phyloP scores from a whole-genome alignment of 2,113 vertebrate genomes.

The Nycticorax nycticorax region DNA sequence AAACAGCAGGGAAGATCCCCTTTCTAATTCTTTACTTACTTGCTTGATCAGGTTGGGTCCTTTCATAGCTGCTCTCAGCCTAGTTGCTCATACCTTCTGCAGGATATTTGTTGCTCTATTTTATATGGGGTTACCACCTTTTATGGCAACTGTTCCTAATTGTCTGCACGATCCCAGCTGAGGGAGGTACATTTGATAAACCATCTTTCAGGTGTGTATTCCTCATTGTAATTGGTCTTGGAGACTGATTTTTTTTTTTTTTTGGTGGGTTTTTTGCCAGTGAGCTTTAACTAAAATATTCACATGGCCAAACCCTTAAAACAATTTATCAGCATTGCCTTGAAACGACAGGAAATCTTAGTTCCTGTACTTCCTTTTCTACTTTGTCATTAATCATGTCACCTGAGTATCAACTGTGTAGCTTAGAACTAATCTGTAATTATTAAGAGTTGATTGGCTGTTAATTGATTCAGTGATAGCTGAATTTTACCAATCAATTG shows the following conservation, averaged over 20 bases:
- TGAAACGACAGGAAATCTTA: neutral
- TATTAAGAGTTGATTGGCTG: neutral
- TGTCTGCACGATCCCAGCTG: neutral
- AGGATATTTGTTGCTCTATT: neutral
- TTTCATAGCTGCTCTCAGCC: neutral
- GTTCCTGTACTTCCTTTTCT: neutral
- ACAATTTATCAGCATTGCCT: neutral
- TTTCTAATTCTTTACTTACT: rapidly evolving
- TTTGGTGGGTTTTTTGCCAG: neutral
- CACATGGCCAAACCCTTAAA: rapidly evolving
- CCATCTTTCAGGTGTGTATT: neutral
- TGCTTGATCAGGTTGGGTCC: too few species aligned
- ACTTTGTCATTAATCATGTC: neutral
- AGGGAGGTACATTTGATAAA: neutral
- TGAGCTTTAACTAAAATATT: neutral
- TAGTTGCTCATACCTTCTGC: too few species aligned
- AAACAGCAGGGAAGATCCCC: neutral
- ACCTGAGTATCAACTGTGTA: neutral
- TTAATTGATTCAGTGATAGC: neutral
- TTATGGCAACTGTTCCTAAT: neutral
- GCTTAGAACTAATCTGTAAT: neutral
- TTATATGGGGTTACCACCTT: neutral
- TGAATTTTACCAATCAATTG: neutral
- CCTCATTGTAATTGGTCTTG: rapidly evolving
- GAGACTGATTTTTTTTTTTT: neutral